Conservation (phyloP, 2,888 invertebrate genomes). For the Pseudococcus jackbeardsleyi region DNA sequence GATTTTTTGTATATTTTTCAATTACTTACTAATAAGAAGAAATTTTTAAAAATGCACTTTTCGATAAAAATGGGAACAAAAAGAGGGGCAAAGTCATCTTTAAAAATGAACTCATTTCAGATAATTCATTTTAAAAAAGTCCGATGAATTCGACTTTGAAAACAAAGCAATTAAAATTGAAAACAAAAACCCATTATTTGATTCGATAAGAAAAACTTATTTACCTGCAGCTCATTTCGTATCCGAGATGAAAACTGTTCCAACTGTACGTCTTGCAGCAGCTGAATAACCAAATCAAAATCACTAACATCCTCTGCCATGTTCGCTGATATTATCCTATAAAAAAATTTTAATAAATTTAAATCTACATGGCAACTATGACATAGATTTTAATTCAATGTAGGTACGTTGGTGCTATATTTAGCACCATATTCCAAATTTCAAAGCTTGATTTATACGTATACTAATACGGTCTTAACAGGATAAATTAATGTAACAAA, state of each 20-base stretch:
- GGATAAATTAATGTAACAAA: constrained; percentile 40
- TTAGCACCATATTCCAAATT: background rate
- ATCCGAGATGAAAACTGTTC: constrained; percentile 91
- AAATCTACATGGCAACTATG: background rate
- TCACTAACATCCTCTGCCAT: constrained; percentile 72
- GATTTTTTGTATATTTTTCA: no score
- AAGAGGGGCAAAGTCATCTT: no score
- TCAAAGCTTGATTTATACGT: background rate
- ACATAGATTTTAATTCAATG: background rate
- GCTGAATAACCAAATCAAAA: constrained; percentile 86
- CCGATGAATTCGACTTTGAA: background rate
- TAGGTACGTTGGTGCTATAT: background rate
- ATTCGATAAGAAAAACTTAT: background rate
- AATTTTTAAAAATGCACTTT: no score
- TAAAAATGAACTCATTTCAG: no score
- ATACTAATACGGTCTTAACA: background rate
- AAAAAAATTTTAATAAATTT: constrained; percentile 37
- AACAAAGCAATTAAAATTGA: background rate
- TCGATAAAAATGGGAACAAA: no score
- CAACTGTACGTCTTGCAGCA: constrained; percentile 90
- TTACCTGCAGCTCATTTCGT: constrained; percentile 90
- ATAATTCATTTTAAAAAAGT: no score
- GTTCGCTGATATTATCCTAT: constrained; percentile 41
- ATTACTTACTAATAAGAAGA: no score
- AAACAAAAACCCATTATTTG: background rate